Percentiles rank a stretch among this genome's conserved stretches.
These are phyloP conservation scores for Trypoxylus dichotomus DNA, from an alignment of 1,140 invertebrate genomes.

Conservation along the genomic window DNA sequence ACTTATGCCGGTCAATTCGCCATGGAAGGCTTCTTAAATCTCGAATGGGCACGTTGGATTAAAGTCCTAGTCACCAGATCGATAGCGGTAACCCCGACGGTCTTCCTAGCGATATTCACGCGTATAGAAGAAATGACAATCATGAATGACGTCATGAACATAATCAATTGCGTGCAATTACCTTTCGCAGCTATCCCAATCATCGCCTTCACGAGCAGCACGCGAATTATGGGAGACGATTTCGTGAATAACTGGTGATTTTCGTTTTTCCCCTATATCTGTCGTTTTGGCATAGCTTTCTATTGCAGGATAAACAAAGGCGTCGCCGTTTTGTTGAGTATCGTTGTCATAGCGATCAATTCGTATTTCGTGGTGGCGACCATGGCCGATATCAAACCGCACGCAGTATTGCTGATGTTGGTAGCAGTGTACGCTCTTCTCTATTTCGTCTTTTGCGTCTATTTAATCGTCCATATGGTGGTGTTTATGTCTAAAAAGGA, in stretches of 20 bases:
- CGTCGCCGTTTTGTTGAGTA: constrained; percentile 68
- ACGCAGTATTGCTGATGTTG: constrained; percentile 58
- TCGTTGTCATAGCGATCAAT: constrained; percentile 79
- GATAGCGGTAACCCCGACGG: constrained; percentile 86
- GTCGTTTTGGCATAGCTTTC: constrained; percentile 26
- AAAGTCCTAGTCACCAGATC: constrained; percentile 83
- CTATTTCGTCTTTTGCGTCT: constrained; percentile 73
- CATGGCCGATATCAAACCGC: constrained; percentile 53
- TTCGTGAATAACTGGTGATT: constrained; percentile 75
- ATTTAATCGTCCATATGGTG: constrained; percentile 71
- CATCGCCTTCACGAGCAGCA: constrained; percentile 84
- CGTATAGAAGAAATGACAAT: constrained; percentile 76
- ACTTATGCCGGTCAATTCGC: constrained; percentile 79
- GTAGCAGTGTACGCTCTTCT: constrained; percentile 63
- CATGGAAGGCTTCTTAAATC: constrained; percentile 87
- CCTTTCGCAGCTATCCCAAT: constrained; percentile 86
- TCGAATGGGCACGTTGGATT: constrained; percentile 89
- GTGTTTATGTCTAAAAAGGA: constrained; percentile 64
- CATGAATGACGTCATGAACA: constrained; percentile 93
- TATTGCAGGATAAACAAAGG: constrained; percentile 67
- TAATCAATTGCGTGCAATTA: constrained; percentile 84
- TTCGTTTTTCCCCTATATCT: constrained; percentile 38
- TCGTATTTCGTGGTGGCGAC: constrained; percentile 76
- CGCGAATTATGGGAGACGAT: constrained; percentile 80
- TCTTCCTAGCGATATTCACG: constrained; percentile 72